A percentile compares a stretch with the other conserved stretches of the same genome.
Evolutionary conservation across 2,797 vertebrate genomes (phyloP).

Genomic region (Naso thynnoides): DNA sequence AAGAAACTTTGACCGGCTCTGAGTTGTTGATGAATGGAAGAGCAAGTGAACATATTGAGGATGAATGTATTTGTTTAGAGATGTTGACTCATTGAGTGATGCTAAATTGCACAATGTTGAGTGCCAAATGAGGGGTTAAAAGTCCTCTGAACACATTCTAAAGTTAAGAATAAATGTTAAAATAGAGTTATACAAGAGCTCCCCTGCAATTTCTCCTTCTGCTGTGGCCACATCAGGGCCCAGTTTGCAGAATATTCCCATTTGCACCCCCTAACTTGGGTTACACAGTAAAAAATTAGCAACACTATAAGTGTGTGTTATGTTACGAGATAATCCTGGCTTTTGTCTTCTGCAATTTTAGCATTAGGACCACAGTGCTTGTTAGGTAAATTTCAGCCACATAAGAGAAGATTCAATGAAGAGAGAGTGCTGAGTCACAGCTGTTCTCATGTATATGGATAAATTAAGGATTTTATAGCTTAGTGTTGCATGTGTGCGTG

Average conservation of each 20-base stretch:
- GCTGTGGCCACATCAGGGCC: not conserved
- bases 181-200: not conserved
- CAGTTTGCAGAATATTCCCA: not conserved
- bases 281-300: not conserved
- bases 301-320: constrained; percentile 29
- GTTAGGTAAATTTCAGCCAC: constrained; percentile 32
- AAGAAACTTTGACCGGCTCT: constrained; percentile 28
- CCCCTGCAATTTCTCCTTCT: not conserved
- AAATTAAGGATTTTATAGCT: constrained; percentile 38
- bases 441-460: constrained; percentile 21
- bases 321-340: constrained; percentile 22
- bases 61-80: not conserved
- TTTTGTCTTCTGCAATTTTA: constrained; percentile 31
- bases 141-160: constrained; percentile 2
- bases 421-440: constrained; percentile 28
- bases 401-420: constrained; percentile 20
- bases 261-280: not conserved
- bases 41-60: not conserved
- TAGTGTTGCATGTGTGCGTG: not conserved
- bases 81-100: constrained; percentile 3
- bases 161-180: constrained; percentile 26
- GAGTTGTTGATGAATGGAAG: not conserved
- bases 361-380: constrained; percentile 39
- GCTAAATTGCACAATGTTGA: constrained; percentile 15
- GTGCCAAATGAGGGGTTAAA: constrained; percentile 1